These are phyloP conservation scores for Myotis myotis DNA, from an alignment of 2,797 vertebrate genomes.

Conservation along the genomic window DNA sequence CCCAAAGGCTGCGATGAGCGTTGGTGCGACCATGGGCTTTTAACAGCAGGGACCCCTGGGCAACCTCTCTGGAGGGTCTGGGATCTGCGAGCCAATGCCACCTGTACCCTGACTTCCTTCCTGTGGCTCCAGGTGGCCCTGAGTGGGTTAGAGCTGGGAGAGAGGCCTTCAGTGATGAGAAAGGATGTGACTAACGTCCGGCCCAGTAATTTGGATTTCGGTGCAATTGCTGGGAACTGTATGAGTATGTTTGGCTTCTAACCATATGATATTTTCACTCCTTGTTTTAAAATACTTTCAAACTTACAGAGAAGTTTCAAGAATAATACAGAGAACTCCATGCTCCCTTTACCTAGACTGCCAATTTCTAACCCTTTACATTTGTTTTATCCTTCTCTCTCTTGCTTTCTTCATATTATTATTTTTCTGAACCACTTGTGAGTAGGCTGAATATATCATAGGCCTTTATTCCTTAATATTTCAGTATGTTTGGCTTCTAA, in stretches of 20 bases:
- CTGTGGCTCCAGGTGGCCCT: background rate
- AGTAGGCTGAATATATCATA: background rate
- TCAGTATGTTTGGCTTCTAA: background rate
- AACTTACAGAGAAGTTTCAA: background rate
- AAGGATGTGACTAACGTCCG: background rate
- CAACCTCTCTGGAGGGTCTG: background rate
- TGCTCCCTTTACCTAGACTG: background rate
- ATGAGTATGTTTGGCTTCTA: background rate
- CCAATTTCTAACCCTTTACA: background rate
- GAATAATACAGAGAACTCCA: background rate
- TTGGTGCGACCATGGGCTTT: background rate
- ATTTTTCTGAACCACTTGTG: background rate
- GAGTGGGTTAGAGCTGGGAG: background rate
- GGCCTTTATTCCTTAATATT: background rate
- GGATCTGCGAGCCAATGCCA: background rate
- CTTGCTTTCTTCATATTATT: background rate
- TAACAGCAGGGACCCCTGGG: background rate
- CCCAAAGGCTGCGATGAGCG: background rate
- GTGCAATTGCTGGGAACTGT: background rate
- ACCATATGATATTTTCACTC: background rate
- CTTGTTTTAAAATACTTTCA: constrained; percentile 21
- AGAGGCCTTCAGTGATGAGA: background rate
- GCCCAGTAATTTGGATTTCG: background rate
- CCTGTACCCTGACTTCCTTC: background rate
- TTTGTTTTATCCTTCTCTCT: background rate